Evolutionary conservation across 2,888 invertebrate genomes (phyloP), one percentile per base, ranked within the genome.

Genomic region (Apamea anceps): DNA sequence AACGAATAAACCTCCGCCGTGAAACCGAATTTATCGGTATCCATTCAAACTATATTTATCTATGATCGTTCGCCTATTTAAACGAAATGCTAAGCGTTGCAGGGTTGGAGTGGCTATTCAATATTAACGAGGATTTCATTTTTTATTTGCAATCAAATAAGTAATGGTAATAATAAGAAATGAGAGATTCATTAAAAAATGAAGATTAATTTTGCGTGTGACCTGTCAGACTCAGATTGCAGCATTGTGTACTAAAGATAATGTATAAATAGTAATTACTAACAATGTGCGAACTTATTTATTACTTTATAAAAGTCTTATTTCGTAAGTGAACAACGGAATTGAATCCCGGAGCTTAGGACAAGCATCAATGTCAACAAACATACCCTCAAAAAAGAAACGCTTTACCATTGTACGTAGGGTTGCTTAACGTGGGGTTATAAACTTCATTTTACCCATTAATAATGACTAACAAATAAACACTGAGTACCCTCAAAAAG

Each of bases 1-100:
- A 96, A 96, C 96, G 96, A 96, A 96, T 96, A 96, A 96, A 96
- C 95, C 95, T 95, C 91, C 91, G 88, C 91, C 91, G 92, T 94
- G 93, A 93, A 95, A 94, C 94, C 91, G 91, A 94, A 95, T 95
- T 95, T 95, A 95, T 95, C 94, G 94, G 93, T 94, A 95, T 94
- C 95, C 94, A 94, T 95, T 92, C 90, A 88, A 92, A 92, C 92
- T 92, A 90, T 90, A 90, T 85, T 85, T 89, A 85, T 84, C 85
- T 87, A 83, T 81, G 73, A 85, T 63, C 79, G 80, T 75, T 87
- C 48, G 63, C 62, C 72, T 81, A 84, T 90, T 86, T 75, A 82
- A 83, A 89, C 51, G 81, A 87, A 85, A 82, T 68, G 78, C 80
- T 80, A 77, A 84, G 83, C 82, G 85, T 87, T 85, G 85, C 74